Evolutionary conservation across 2,113 vertebrate species (phyloP).

Genomic region (Odocoileus virginianus): DNA sequence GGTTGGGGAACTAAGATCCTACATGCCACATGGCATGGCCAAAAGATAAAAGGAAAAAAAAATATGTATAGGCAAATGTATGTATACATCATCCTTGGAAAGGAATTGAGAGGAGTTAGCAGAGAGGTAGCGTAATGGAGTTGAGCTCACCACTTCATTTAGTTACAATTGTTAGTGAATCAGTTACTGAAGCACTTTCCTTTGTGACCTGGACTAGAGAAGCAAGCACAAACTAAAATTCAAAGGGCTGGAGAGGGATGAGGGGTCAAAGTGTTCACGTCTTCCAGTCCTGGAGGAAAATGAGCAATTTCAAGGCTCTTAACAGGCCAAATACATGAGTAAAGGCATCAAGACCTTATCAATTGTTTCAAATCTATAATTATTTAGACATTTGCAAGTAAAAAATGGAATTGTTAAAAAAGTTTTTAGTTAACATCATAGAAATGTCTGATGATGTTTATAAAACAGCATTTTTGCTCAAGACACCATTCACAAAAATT

Average conservation of each 20-base stretch:
- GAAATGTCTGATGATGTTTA: background rate
- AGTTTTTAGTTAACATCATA: background rate
- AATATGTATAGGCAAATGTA: background rate
- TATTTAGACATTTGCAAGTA: background rate
- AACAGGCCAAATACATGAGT: background rate
- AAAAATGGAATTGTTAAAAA: background rate
- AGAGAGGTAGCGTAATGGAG: background rate
- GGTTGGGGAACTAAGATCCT: background rate
- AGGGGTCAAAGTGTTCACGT: background rate
- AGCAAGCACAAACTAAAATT: background rate
- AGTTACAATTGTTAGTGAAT: background rate
- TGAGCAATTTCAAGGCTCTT: too few species aligned
- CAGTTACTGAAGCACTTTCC: background rate
- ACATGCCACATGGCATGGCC: background rate
- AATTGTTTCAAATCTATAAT: background rate
- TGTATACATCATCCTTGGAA: background rate
- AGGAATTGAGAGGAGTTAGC: background rate
- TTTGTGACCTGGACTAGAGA: background rate
- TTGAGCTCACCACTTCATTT: background rate
- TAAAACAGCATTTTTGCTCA: background rate
- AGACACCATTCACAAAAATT: background rate
- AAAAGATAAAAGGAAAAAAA: background rate
- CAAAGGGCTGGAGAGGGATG: background rate
- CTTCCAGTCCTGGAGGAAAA: background rate
- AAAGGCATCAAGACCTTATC: background rate